A percentile compares a stretch with the other conserved stretches of the same genome.
Evolutionary conservation across 2,797 vertebrate genomes (phyloP).

Genomic region (Phrynocephalus vlangalii): DNA sequence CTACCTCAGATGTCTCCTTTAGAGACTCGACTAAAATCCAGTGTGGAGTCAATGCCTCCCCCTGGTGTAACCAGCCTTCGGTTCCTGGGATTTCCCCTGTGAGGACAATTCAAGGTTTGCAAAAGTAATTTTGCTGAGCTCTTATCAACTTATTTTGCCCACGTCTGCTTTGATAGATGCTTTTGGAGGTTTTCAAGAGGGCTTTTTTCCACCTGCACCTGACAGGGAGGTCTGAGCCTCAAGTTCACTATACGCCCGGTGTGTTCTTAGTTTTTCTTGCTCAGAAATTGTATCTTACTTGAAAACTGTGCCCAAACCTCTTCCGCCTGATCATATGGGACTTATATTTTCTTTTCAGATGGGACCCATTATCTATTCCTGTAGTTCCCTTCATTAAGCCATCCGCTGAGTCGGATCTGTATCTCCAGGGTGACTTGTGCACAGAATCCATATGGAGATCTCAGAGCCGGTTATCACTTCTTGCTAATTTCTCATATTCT

Average conservation of each 20-base stretch:
- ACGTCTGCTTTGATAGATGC: background rate
- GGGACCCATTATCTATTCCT: constrained; percentile 4
- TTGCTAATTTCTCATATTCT: constrained; percentile 53
- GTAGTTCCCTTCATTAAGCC: constrained; percentile 17
- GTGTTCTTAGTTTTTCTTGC: background rate
- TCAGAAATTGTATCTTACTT: background rate
- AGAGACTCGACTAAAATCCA: no score
- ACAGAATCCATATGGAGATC: constrained; percentile 17
- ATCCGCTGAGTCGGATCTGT: background rate
- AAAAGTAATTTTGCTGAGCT: no score
- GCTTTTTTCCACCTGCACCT: background rate
- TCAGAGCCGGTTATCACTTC: constrained; percentile 19
- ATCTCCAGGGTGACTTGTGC: constrained; percentile 8
- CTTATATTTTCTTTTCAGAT: constrained; percentile 3
- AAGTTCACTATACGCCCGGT: background rate
- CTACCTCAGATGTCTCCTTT: no score
- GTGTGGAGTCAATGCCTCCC: no score
- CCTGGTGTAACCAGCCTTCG: no score
- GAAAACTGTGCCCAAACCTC: background rate
- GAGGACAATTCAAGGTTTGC: no score
- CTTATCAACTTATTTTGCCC: background rate
- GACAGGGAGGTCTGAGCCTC: background rate
- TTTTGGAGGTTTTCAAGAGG: background rate
- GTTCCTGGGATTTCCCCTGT: no score
- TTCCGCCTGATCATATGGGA: background rate